Percentiles rank a stretch among this genome's conserved stretches.
phyloP scores from a whole-genome alignment of 2,888 invertebrate species.

The Leucoma salicis region DNA sequence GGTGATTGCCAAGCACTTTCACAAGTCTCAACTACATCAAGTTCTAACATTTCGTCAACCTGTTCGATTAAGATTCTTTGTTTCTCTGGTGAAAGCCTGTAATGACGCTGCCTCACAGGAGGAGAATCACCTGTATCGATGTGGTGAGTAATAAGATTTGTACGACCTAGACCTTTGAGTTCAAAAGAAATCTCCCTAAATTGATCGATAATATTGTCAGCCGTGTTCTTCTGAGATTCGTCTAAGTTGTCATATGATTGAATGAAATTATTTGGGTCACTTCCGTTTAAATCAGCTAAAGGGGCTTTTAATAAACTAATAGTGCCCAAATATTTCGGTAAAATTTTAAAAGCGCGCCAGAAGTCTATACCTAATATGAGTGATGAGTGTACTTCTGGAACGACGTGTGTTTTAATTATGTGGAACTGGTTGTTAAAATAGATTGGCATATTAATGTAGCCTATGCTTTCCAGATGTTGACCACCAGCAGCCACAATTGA shows the following conservation, averaged over 20 bases:
- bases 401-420: not conserved
- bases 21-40: constrained; percentile 25
- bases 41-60: not conserved
- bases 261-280: not conserved
- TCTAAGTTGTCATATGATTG: not conserved
- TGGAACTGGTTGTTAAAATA: not conserved
- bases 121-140: constrained; percentile 23
- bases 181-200: not conserved
- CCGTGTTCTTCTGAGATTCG: not conserved
- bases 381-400: not conserved
- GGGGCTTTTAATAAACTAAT: not conserved
- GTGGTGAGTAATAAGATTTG: not conserved
- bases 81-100: not conserved
- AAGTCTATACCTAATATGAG: not conserved
- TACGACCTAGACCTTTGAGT: not conserved
- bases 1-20: constrained; percentile 30
- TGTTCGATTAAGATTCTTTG: constrained; percentile 1
- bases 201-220: not conserved
- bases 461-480: not conserved
- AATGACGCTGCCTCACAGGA: not conserved
- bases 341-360: not conserved
- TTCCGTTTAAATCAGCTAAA: too few species aligned
- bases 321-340: not conserved
- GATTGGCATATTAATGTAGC: not conserved
- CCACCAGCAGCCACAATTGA: not conserved